These are phyloP conservation scores for Galbula dea DNA, from an alignment of 2,113 vertebrate species.

Conservation along the genomic window DNA sequence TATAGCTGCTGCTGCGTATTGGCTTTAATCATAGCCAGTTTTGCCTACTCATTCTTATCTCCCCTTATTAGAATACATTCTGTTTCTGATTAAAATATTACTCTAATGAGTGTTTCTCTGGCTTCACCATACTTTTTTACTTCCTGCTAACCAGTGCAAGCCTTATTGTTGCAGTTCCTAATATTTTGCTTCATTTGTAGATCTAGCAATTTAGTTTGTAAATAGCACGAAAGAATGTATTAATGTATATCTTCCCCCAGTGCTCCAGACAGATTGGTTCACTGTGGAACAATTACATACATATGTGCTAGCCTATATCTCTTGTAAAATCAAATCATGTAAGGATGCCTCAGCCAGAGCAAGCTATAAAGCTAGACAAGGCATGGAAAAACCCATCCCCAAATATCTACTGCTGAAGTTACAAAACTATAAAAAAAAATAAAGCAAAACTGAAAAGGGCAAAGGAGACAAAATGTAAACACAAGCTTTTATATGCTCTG, in stretches of 20 bases:
- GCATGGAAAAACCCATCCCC: conserved; percentile 60
- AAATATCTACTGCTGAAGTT: conserved; percentile 65
- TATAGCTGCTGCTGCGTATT: not conserved
- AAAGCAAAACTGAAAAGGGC: conserved; percentile 54
- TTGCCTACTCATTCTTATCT: conserved; percentile 41
- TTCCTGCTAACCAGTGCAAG: not conserved
- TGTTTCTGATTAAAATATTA: conserved; percentile 29
- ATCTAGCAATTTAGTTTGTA: conserved; percentile 6
- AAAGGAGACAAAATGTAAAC: conserved; percentile 66
- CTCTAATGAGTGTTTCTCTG: not conserved
- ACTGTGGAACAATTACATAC: conserved; percentile 27
- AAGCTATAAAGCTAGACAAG: conserved; percentile 73
- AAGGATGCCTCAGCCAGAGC: conserved; percentile 48
- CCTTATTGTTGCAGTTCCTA: conserved; percentile 14
- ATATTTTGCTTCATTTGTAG: conserved; percentile 34
- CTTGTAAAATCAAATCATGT: conserved; percentile 44
- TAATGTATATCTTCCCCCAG: not conserved
- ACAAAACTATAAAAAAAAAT: conserved; percentile 70
- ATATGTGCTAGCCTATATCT: conserved; percentile 37
- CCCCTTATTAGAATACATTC: conserved; percentile 1
- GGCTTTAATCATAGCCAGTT: not conserved
- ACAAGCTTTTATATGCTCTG: conserved; percentile 34
- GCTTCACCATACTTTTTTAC: not conserved
- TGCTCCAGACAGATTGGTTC: conserved; percentile 15
- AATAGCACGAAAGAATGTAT: conserved; percentile 2